Percentiles rank a stretch among this genome's conserved stretches.
These are phyloP conservation scores for Petrocephalus schoutedeni DNA, from an alignment of 2,797 vertebrate genomes.

Conservation along the genomic window DNA sequence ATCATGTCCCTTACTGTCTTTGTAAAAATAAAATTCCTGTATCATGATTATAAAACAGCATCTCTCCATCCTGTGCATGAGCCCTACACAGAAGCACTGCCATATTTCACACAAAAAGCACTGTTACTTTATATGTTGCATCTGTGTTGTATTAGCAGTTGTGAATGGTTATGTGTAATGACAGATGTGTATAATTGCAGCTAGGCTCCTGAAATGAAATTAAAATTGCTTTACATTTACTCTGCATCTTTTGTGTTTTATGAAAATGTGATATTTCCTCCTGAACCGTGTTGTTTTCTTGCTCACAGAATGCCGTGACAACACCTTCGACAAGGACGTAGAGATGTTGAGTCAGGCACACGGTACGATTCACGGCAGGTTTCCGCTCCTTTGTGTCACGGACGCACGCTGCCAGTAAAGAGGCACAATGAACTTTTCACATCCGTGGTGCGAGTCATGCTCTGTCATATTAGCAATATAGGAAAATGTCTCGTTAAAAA, in stretches of 20 bases:
- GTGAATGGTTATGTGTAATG: not conserved
- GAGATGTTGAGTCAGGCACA: not conserved
- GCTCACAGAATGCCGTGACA: not conserved
- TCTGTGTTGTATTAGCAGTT: not conserved
- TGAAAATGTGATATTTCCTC: not conserved
- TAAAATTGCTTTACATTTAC: not conserved
- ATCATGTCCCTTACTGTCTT: not conserved
- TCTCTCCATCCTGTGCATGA: not conserved
- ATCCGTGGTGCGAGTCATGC: not conserved
- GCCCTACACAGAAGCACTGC: not conserved
- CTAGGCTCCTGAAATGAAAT: not conserved
- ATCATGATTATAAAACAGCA: not conserved
- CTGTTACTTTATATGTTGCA: not conserved
- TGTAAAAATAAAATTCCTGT: not conserved
- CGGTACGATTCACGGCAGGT: not conserved
- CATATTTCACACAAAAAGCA: not conserved
- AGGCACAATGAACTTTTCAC: constrained; percentile 1
- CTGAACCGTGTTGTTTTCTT: not conserved
- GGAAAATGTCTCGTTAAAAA: not conserved
- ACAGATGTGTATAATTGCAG: not conserved
- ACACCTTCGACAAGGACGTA: not conserved
- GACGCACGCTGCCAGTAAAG: not conserved
- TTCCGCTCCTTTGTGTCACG: not conserved
- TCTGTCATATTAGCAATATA: not conserved
- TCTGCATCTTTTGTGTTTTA: not conserved